Base-by-base conservation (phyloP, 2,888 invertebrate genomes). In the Hypercompe scribonia region DNA sequence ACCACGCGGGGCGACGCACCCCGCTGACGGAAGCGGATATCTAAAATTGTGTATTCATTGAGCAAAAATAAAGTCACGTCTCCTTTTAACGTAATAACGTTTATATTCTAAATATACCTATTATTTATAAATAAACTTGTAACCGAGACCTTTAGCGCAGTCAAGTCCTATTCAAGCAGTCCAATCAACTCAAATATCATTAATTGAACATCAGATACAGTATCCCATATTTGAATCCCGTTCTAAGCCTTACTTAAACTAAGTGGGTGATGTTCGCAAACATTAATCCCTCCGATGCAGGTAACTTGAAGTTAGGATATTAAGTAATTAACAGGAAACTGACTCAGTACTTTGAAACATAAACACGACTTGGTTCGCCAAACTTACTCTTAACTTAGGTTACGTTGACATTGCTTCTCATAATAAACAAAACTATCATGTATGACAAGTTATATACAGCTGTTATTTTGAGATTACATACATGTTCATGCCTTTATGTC, bases 281-380 rank as follows among this genome's bases (percentile, higher is more conserved):
- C 34, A 54, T 54, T 68, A 68, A 68, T 68, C 50, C 54, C 15
- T 15, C 46, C 42, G 58, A 63, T 72, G 64, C 74, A 78, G 68
- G 79, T 70, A 75, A 39, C 50, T 68, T 68, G n/a, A 54, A 68
- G 54, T 77, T 58, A 69, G 61, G 31, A 72, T 73, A 82, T 84
- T 70, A 78, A 74, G 77, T 79, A 84, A 82, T 77, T 82, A 82
- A 81, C 77, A 64, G 72, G 69, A 74, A 82, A 70, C 77, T 73
- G 70, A 71, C 68, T 31, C 58, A 36, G 73, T 77, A 79, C 79
- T 83, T 74, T 73, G 61, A 61, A 81, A 73, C 73, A 66, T 72
- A 81, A 81, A 74, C 79, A 75, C 75, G 83, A 77, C 82, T 79
- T 70, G 46, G 46, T 33, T 31, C 31, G 34, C 34, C 15, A 33